Base-by-base conservation (phyloP, 1,140 invertebrate species). In the Atta texana region DNA sequence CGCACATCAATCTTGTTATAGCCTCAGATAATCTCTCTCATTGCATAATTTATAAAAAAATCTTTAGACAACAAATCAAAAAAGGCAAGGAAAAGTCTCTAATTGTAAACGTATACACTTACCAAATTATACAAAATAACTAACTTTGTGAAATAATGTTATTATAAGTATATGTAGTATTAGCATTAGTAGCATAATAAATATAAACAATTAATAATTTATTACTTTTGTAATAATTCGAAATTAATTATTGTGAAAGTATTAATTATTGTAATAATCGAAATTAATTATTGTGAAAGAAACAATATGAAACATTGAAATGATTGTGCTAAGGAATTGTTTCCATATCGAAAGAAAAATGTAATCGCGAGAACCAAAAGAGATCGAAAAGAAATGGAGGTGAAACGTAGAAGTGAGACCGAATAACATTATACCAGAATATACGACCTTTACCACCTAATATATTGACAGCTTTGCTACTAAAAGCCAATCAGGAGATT, bases 391-490 rank as follows among this genome's bases (percentile, higher is more conserved):
- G 12, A n/a, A 55, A 55, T 3, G n/a, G 7, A 75, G 78, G 63
- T n/a, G 72, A 66, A 81, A 80, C 28, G 68, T 34, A n/a, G 5
- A 24, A 12, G 31, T 6, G 34, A 39, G 34, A 6, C 34, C 34
- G 34, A 39, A 39, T 39, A 39, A 7, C 6, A 34, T 34, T 31
- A 34, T 34, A 34, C 31, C 5, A n/a, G 63, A 64, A 66, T 14
- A 34, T 31, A 18, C 57, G 31, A 88, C 55, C 81, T 82, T 85
- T 76, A 53, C 66, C 31, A 53, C 63, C 85, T 80, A 86, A 87
- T 89, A 87, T 87, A 89, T 86, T 81, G 86, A 90, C 86, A 59
- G 61, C 49, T 66, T 61, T 44, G 39, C 10, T 44, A 44, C n/a
- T 16, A 1, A 39, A 39, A 3, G 51, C 89, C 89, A 91, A 91